Base-by-base conservation (phyloP, 2,113 vertebrate genomes). In the Vombatus ursinus region DNA sequence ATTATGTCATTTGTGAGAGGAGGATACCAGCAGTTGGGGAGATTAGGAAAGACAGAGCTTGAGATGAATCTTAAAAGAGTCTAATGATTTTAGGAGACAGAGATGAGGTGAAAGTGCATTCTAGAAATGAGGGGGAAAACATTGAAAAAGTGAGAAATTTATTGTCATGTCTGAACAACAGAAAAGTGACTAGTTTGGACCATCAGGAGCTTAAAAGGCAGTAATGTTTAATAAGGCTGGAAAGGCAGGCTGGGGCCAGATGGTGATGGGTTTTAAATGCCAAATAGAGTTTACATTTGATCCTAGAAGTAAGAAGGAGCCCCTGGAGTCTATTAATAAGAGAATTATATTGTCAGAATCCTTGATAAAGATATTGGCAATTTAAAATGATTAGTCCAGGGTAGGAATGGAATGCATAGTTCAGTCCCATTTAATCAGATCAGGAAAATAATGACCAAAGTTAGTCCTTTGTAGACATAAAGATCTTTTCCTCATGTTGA, bases 321-420 rank as follows among this genome's bases (percentile, higher is more conserved):
- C 57, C 14, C 11, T 37, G 12, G 57, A 68, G 28, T 68, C 37
- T 68, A 68, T 68, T 37, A 68, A 68, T 68, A 68, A 68, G 57
- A 8, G 24, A 68, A 14, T 61, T 31, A 31, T 12, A 61, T 37
- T 37, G 28, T 68, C 57, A 68, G 57, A 84, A 2, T 84, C n/a
- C 68, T 84, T 44, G 37, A 44, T 16, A 84, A 84, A 84, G 68
- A 84, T 84, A n/a, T 2, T 84, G n/a, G 19, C 31, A 68, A 37
- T 97, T 96, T 52, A 92, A 96, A 98, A 95, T 96, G 52, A 31
- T 92, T 54, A 47, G 24, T 89, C 94, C 61, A 94, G 1, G 51
- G 91, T 53, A 48, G 95, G 95, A 96, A 96, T 25, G 92, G n/a
- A 93, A 77, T 53, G 50, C 93, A 94, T 92, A 44, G 28, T 31